Percentiles rank a stretch among this genome's conserved stretches.
Conservation (phyloP, 2,113 vertebrate species). For the Podarcis raffonei region DNA sequence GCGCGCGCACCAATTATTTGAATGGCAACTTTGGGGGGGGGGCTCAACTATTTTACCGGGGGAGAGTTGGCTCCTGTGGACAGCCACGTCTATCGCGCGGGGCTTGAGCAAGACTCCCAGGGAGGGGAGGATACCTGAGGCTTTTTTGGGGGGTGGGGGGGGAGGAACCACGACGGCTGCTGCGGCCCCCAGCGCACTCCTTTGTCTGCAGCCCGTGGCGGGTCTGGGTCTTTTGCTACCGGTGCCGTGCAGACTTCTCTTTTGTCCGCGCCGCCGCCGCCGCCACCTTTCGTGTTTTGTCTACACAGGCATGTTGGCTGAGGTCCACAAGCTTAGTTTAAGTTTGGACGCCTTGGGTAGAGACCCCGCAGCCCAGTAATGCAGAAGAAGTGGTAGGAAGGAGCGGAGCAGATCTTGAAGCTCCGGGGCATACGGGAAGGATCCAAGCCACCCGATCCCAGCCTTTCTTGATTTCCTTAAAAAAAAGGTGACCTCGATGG, state of each 20-base stretch:
- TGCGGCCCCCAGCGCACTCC: background rate
- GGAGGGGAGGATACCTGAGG: background rate
- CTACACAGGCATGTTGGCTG: background rate
- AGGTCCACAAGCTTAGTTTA: background rate
- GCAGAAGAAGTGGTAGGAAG: background rate
- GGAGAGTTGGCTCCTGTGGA: too few relatives aligned
- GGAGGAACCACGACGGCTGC: slow-evolving; percentile 20
- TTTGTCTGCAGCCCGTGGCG: slow-evolving; percentile 28
- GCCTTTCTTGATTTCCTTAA: background rate
- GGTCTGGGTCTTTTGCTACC: background rate
- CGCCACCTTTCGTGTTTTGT: background rate
- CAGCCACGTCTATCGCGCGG: too few relatives aligned
- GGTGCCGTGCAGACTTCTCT: background rate
- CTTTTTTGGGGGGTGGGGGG: background rate
- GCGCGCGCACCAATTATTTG: too few relatives aligned
- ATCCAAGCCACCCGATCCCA: too few relatives aligned
- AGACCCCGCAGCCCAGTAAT: background rate
- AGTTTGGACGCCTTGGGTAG: too few relatives aligned
- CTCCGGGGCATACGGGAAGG: background rate
- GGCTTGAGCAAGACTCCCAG: too few relatives aligned
- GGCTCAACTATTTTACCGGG: too few relatives aligned
- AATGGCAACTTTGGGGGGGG: too few relatives aligned
- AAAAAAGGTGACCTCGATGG: background rate
- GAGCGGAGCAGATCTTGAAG: background rate
- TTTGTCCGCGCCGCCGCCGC: background rate